A percentile compares a stretch with the other conserved stretches of the same genome.
phyloP scores from a whole-genome alignment of 2,888 invertebrate genomes.

The Biston betularia region DNA sequence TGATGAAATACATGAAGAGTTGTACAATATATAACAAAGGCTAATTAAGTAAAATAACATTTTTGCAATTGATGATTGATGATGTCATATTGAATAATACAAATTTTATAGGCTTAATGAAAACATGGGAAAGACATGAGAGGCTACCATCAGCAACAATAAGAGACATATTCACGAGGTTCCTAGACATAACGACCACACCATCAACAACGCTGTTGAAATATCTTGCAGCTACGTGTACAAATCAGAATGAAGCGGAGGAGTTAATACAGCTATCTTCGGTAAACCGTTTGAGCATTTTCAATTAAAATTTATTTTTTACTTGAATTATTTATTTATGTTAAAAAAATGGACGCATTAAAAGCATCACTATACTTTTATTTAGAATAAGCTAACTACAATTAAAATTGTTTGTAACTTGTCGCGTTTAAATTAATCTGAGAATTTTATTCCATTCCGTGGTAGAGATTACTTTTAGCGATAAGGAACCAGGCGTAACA shows the following conservation, averaged over 20 bases:
- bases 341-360: not conserved
- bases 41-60: too few species aligned
- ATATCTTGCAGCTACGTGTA: conserved; percentile 92
- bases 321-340: not conserved
- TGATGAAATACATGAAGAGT: not conserved
- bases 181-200: conserved; percentile 96
- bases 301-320: not conserved
- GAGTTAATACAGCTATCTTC: conserved; percentile 90
- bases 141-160: conserved; percentile 91
- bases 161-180: conserved; percentile 91
- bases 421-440: too few species aligned
- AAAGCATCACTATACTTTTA: too few species aligned
- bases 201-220: conserved; percentile 94
- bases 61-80: too few species aligned
- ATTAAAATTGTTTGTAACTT: too few species aligned
- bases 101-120: conserved; percentile 88
- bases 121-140: conserved; percentile 94
- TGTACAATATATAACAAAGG: not conserved
- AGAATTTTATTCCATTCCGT: too few species aligned
- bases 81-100: not conserved
- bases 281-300: conserved; percentile 73
- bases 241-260: conserved; percentile 89
- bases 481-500: too few species aligned
- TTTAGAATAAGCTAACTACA: too few species aligned
- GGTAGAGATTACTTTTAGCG: too few species aligned